Evolutionary conservation across 1,140 invertebrate genomes (phyloP).

Genomic region (Apocrypta bakeri): DNA sequence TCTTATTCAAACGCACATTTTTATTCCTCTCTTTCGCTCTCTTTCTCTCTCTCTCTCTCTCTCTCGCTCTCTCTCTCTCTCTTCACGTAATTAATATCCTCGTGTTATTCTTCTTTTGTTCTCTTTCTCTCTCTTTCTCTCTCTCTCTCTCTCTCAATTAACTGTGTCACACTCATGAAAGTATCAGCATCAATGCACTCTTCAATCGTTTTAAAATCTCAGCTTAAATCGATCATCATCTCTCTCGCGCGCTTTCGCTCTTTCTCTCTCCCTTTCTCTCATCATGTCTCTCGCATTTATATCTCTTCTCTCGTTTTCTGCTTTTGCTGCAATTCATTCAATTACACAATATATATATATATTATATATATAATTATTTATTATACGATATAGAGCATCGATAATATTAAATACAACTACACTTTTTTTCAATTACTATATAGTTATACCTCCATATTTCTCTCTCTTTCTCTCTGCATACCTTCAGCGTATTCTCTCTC

Average conservation of each 20-base stretch:
- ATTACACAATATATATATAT: conserved; percentile 22
- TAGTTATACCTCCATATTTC: conserved; percentile 14
- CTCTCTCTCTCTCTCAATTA: conserved; percentile 1
- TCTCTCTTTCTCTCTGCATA: conserved; percentile 18
- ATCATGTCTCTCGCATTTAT: conserved; percentile 9
- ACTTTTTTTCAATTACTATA: conserved; percentile 35
- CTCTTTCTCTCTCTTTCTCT: too few species aligned
- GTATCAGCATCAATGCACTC: conserved; percentile 48
- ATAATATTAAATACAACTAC: conserved; percentile 52
- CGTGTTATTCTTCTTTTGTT: not conserved
- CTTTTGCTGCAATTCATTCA: conserved; percentile 45
- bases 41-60: too few species aligned
- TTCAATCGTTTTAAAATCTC: conserved; percentile 8
- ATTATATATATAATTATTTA: too few species aligned
- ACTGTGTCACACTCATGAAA: conserved; percentile 52
- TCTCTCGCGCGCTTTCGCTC: conserved; percentile 2
- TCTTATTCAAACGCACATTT: conserved; percentile 45
- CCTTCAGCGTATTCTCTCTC: not conserved
- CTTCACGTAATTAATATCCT: too few species aligned
- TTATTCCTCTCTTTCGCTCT: not conserved
- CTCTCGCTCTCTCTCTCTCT: not conserved
- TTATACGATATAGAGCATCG: conserved; percentile 44
- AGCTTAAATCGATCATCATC: conserved; percentile 9
- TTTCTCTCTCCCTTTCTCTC: not conserved
- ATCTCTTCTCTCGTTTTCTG: conserved; percentile 37